phyloP scores from a whole-genome alignment of 1,140 invertebrate species.

The Cyphomyrmex costatus region DNA sequence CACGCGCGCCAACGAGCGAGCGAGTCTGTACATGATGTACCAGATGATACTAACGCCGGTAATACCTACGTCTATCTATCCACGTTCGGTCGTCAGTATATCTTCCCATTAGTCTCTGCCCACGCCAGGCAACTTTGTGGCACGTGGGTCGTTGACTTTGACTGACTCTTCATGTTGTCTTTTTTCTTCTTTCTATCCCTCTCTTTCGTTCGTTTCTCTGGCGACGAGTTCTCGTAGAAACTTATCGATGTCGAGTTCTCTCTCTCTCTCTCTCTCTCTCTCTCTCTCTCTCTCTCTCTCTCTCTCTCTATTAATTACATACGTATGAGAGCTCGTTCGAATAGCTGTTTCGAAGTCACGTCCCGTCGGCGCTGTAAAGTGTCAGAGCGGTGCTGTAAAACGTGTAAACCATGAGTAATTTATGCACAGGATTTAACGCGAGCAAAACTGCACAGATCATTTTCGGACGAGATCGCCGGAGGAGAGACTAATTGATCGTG shows the following conservation, averaged over 20 bases:
- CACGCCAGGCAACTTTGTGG: constrained; percentile 71
- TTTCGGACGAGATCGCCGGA: constrained; percentile 66
- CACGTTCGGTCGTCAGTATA: constrained; percentile 76
- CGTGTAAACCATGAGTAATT: constrained; percentile 66
- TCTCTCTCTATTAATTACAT: constrained; percentile 70
- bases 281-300: not conserved
- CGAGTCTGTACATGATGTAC: constrained; percentile 66
- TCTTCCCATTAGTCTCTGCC: constrained; percentile 80
- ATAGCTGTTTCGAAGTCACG: constrained; percentile 67
- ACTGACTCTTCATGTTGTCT: constrained; percentile 68
- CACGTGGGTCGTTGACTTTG: constrained; percentile 81
- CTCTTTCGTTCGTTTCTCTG: constrained; percentile 54
- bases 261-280: not conserved
- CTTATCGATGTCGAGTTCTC: constrained; percentile 63
- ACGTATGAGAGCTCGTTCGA: constrained; percentile 49
- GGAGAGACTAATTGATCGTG: constrained; percentile 59
- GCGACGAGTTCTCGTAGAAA: constrained; percentile 49
- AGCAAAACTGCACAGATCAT: constrained; percentile 50
- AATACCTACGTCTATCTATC: constrained; percentile 79
- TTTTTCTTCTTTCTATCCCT: constrained; percentile 12
- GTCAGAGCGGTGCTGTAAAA: constrained; percentile 47
- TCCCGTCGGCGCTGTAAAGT: constrained; percentile 65
- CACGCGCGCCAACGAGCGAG: constrained; percentile 61
- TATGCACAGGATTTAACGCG: constrained; percentile 69
- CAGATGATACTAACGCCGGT: constrained; percentile 76